A percentile compares a stretch with the other conserved stretches of the same genome.
These are phyloP conservation scores for Umimayanthus chanpuru DNA, from an alignment of 92 coral and sea anemone genomes.

Conservation along the genomic window DNA sequence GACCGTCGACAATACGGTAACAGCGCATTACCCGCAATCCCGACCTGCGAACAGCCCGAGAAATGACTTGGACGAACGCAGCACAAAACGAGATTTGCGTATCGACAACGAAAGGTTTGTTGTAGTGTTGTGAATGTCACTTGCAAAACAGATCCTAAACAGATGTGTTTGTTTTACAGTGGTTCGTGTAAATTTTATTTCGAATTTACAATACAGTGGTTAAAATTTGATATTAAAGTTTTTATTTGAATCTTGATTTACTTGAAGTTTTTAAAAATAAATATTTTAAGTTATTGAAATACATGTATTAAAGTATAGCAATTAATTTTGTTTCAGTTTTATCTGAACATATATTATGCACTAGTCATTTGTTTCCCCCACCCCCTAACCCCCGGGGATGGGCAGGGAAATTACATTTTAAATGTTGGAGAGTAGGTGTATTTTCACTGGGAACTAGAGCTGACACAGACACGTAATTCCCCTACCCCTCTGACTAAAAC, in stretches of 20 bases:
- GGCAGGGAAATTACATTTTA: too few species aligned
- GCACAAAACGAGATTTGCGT: not conserved
- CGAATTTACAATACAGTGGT: not conserved
- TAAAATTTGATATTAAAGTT: not conserved
- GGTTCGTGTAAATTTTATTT: not conserved
- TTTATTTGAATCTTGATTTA: not conserved
- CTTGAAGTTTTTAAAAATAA: too few species aligned
- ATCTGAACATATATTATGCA: too few species aligned
- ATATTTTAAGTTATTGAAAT: too few species aligned
- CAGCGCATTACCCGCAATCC: conserved; percentile 81
- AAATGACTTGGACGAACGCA: conserved; percentile 1
- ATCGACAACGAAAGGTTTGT: conserved; percentile 24
- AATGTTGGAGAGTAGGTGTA: too few species aligned
- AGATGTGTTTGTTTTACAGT: not conserved
- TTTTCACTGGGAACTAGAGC: too few species aligned
- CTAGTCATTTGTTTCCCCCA: too few species aligned
- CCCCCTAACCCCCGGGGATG: too few species aligned
- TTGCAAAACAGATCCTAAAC: not conserved
- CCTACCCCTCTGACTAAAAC: too few species aligned
- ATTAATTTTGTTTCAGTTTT: too few species aligned
- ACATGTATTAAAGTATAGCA: too few species aligned
- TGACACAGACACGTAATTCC: too few species aligned
- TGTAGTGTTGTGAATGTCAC: not conserved
- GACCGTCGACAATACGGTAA: conserved; percentile 89
- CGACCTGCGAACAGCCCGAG: conserved; percentile 41